Evolutionary conservation across 35 echinoderm and acorn worm species (phyloP).

Genomic region (Apostichopus parvimensis): DNA sequence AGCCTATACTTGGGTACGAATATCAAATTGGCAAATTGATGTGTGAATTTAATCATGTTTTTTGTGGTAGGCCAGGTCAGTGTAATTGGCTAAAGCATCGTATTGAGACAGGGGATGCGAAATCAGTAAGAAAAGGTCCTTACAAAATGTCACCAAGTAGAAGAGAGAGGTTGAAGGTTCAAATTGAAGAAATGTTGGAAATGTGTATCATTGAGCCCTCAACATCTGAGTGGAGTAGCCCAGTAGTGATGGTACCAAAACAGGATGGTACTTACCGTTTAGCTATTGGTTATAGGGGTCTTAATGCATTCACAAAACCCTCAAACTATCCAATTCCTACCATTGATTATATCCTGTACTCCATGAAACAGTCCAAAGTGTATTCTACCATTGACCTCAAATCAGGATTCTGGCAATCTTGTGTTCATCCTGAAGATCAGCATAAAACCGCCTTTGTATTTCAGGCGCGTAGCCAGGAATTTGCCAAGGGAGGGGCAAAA

Average conservation of each 20-base stretch:
- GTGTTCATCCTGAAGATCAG: background rate
- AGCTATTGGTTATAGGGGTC: background rate
- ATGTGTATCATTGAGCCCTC: background rate
- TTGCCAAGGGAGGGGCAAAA: too few relatives aligned
- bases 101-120: background rate
- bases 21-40: too few relatives aligned
- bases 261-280: background rate
- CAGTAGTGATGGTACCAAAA: conserved; percentile 32
- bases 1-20: too few relatives aligned
- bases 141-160: background rate
- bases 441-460: background rate
- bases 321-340: background rate
- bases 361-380: background rate
- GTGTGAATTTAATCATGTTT: too few relatives aligned
- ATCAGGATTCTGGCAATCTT: background rate
- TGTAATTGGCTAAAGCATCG: background rate
- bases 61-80: too few relatives aligned
- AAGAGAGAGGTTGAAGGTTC: background rate
- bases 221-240: conserved; percentile 17
- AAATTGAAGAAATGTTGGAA: conserved; percentile 22
- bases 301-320: conserved; percentile 12
- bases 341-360: background rate
- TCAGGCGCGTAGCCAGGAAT: too few relatives aligned
- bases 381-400: background rate
- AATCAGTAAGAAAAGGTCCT: too few relatives aligned